Evolutionary conservation across 2,797 vertebrate species (phyloP).

Genomic region (Typhlichthys eigenmanni): DNA sequence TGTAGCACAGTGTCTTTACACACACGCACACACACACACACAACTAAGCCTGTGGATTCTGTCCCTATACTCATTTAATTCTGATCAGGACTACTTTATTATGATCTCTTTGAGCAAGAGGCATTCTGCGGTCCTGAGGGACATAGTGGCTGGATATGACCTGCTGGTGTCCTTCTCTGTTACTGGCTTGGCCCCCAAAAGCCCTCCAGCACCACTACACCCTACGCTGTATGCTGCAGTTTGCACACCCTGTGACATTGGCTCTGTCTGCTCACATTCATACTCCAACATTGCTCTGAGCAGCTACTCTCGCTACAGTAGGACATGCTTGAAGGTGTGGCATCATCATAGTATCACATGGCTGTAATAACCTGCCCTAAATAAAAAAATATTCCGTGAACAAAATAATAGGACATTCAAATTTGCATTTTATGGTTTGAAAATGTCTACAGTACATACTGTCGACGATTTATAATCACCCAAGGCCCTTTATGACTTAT

Average conservation of each 20-base stretch:
- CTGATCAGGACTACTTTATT: conserved; percentile 28
- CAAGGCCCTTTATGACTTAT: too few relatives aligned
- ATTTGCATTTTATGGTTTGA: too few relatives aligned
- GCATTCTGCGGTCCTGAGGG: conserved; percentile 42
- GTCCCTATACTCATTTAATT: not conserved
- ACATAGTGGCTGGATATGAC: conserved; percentile 54
- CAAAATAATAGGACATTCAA: too few relatives aligned
- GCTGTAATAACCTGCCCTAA: conserved; percentile 15
- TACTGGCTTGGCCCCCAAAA: conserved; percentile 50
- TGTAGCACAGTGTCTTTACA: conserved; percentile 1
- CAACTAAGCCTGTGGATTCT: not conserved
- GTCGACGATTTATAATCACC: too few relatives aligned
- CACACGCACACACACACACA: not conserved
- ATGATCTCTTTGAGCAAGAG: conserved; percentile 35
- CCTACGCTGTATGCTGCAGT: conserved; percentile 34
- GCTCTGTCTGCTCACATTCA: conserved; percentile 46
- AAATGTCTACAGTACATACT: too few relatives aligned
- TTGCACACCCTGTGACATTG: conserved; percentile 42
- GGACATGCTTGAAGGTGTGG: conserved; percentile 25
- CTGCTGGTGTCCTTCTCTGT: conserved; percentile 57
- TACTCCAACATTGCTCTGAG: conserved; percentile 28
- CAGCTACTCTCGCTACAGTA: conserved; percentile 7
- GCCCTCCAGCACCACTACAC: conserved; percentile 43
- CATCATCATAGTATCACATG: conserved; percentile 5
- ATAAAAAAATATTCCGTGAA: too few relatives aligned